phyloP scores from a whole-genome alignment of 2,888 invertebrate species.

The Dioctria rufipes region DNA sequence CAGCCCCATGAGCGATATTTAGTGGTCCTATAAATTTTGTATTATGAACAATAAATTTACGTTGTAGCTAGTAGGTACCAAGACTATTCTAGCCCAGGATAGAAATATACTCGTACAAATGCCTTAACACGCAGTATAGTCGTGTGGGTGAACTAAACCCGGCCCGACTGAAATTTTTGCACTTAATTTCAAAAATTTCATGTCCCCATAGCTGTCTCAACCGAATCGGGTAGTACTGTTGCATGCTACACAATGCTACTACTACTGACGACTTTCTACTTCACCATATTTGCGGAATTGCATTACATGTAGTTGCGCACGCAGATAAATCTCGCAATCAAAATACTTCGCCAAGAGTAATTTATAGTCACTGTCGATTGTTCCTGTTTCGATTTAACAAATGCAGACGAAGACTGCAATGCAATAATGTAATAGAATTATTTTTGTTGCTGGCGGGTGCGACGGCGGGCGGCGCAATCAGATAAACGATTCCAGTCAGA shows the following conservation, averaged over 20 bases:
- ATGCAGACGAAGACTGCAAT: not conserved
- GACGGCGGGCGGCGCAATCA: too few relatives aligned
- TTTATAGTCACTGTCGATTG: constrained; percentile 35
- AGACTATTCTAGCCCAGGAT: not conserved
- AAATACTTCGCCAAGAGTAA: constrained; percentile 5
- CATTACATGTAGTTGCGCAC: constrained; percentile 22
- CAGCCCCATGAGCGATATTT: not conserved
- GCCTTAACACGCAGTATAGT: too few relatives aligned
- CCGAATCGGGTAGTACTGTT: not conserved
- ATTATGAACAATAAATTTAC: constrained; percentile 23
- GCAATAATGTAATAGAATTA: not conserved
- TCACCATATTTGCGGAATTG: constrained; percentile 23
- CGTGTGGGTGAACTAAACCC: not conserved
- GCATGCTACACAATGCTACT: not conserved
- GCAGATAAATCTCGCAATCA: constrained; percentile 43
- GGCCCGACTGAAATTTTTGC: not conserved
- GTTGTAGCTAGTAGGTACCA: not conserved
- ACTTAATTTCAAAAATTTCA: not conserved
- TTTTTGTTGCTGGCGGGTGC: too few relatives aligned
- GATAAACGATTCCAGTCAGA: too few relatives aligned
- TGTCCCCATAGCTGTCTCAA: not conserved
- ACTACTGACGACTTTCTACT: not conserved
- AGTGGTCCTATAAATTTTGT: constrained; percentile 15
- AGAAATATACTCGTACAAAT: too few relatives aligned
- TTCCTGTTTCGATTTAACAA: not conserved